phyloP scores from a whole-genome alignment of 2,888 invertebrate genomes.

The Drosophila differens region DNA sequence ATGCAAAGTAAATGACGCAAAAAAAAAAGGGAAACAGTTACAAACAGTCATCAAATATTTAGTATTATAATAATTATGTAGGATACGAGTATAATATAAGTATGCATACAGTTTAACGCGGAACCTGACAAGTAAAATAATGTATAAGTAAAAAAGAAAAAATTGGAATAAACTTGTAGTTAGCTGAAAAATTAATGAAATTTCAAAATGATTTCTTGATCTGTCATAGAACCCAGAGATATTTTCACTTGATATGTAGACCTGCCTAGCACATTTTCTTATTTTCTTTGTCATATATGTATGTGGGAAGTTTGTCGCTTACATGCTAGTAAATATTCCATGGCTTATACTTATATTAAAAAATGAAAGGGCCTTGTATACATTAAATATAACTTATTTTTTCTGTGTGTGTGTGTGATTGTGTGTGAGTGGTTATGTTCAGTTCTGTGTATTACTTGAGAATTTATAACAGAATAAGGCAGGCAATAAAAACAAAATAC shows the following conservation, averaged over 20 bases:
- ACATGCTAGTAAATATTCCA: conserved; percentile 42
- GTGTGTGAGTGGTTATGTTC: conserved; percentile 25
- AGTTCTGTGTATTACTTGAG: conserved; percentile 45
- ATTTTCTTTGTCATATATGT: conserved; percentile 22
- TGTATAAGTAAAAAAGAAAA: conserved; percentile 25
- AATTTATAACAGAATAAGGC: conserved; percentile 71
- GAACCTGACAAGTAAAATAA: conserved; percentile 56
- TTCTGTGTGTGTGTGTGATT: conserved; percentile 29
- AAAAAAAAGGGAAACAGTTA: conserved; percentile 46
- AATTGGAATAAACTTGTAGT: conserved; percentile 36
- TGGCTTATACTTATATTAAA: conserved; percentile 48
- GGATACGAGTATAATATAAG: conserved; percentile 53
- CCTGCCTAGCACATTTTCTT: conserved; percentile 35
- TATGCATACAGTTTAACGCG: conserved; percentile 72
- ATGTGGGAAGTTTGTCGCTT: conserved; percentile 35
- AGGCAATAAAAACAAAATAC: conserved; percentile 80
- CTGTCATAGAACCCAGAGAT: conserved; percentile 49
- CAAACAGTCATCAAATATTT: conserved; percentile 69
- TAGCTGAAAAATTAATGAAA: conserved; percentile 30
- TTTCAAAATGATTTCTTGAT: conserved; percentile 39
- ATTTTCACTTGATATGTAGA: conserved; percentile 13
- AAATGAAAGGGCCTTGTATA: conserved; percentile 41
- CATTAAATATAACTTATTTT: conserved; percentile 58
- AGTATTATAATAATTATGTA: conserved; percentile 48
- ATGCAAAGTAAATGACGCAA: conserved; percentile 59